Evolutionary conservation across 1,140 invertebrate species (phyloP).

Genomic region (Caerostris darwini): DNA sequence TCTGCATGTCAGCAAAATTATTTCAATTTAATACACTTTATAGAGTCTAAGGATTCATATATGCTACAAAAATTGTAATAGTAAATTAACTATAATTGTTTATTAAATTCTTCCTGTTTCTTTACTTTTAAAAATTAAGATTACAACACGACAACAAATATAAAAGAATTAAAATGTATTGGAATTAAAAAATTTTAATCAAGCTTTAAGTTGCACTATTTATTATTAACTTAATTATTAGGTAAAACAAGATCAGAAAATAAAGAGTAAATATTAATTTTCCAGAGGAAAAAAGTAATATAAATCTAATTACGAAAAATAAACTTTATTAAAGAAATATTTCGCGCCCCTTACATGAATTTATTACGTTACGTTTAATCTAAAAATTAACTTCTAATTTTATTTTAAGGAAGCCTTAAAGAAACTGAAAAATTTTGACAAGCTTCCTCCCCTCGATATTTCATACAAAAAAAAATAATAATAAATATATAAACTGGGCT

Average conservation of each 20-base stretch:
- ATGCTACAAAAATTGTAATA: no score
- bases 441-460: neutral
- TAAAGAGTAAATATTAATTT: neutral
- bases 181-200: no score
- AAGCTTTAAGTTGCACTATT: neutral
- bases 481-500: neutral
- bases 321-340: neutral
- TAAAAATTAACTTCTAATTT: neutral
- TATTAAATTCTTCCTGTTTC: no score
- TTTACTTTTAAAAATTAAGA: no score
- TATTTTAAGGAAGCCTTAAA: neutral
- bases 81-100: no score
- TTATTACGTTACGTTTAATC: neutral
- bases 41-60: no score
- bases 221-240: neutral
- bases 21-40: no score
- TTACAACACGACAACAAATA: no score
- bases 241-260: neutral
- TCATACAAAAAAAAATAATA: neutral
- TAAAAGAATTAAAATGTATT: no score
- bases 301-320: neutral
- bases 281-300: neutral
- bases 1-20: no score
- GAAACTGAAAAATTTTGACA: neutral
- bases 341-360: neutral